Conservation (phyloP, 92 coral and sea anemone genomes). For the Isaurus tuberculatus region DNA sequence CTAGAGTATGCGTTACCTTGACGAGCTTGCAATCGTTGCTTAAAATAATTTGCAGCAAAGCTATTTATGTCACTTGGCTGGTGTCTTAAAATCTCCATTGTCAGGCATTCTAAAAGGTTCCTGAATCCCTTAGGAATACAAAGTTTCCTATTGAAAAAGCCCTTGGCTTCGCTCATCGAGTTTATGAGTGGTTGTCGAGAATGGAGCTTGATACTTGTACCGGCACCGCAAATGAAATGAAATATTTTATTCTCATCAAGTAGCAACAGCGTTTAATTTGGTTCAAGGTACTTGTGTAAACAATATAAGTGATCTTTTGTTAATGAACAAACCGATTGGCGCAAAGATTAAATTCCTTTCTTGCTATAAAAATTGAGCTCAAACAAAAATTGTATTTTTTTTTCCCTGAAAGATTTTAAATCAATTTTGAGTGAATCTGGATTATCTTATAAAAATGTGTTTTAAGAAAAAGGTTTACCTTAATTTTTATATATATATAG, state of each 20-base stretch:
- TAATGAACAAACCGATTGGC: background rate
- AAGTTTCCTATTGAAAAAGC: constrained; percentile 32
- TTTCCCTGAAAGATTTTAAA: background rate
- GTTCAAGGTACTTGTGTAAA: constrained; percentile 25
- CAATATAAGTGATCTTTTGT: constrained; percentile 34
- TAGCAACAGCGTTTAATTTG: constrained; percentile 26
- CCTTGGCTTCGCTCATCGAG: background rate
- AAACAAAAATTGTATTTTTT: background rate
- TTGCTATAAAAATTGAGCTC: background rate
- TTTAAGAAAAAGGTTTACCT: too few species aligned
- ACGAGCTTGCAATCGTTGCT: constrained; percentile 72
- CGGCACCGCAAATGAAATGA: background rate
- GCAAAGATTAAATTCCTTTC: constrained; percentile 22
- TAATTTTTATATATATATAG: too few species aligned
- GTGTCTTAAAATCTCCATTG: constrained; percentile 85
- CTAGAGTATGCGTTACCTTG: too few species aligned
- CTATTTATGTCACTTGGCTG: constrained; percentile 80
- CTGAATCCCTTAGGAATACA: constrained; percentile 92
- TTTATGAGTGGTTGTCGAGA: background rate
- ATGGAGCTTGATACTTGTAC: background rate
- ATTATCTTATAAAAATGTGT: too few species aligned
- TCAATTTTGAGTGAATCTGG: background rate
- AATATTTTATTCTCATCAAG: constrained; percentile 23
- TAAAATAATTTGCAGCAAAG: constrained; percentile 92
- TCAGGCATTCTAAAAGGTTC: constrained; percentile 84